Conservation (phyloP, 1,140 invertebrate species). For the Drosophila prosaltans region DNA sequence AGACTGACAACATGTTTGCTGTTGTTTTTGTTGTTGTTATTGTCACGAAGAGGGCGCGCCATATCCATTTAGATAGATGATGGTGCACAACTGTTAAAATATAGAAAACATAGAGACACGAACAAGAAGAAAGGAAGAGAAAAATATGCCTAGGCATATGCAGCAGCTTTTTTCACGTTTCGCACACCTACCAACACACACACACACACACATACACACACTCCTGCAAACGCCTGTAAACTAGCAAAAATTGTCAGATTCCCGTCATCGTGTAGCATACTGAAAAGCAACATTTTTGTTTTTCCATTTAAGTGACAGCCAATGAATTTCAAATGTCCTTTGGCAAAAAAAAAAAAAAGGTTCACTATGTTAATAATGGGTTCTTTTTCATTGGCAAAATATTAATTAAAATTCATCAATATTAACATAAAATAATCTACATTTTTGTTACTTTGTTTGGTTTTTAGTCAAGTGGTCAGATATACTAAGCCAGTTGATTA, state of each 20-base stretch:
- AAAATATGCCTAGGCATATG: conserved; percentile 24
- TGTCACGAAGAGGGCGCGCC: conserved; percentile 28
- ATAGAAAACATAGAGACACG: conserved; percentile 10
- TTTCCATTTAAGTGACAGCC: conserved; percentile 28
- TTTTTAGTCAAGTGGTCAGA: too few species aligned
- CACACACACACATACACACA: not conserved
- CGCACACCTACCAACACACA: not conserved
- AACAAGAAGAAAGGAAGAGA: not conserved
- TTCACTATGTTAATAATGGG: too few species aligned
- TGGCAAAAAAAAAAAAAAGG: not conserved
- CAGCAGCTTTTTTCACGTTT: conserved; percentile 11
- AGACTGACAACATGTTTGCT: conserved; percentile 48
- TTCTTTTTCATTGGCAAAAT: too few species aligned
- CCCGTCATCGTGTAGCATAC: conserved; percentile 19
- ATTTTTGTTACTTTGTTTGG: too few species aligned
- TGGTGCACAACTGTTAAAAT: conserved; percentile 34
- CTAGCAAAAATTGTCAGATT: conserved; percentile 44
- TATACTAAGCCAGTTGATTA: too few species aligned
- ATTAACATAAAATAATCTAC: too few species aligned
- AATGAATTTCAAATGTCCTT: conserved; percentile 66
- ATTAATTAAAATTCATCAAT: too few species aligned
- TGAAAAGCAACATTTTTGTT: conserved; percentile 36
- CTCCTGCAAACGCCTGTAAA: conserved; percentile 1
- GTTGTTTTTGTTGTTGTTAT: conserved; percentile 32
- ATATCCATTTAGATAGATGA: conserved; percentile 77